These are phyloP conservation scores for Tetramorium parvispinum DNA, from an alignment of 1,140 invertebrate species.

Conservation along the genomic window DNA sequence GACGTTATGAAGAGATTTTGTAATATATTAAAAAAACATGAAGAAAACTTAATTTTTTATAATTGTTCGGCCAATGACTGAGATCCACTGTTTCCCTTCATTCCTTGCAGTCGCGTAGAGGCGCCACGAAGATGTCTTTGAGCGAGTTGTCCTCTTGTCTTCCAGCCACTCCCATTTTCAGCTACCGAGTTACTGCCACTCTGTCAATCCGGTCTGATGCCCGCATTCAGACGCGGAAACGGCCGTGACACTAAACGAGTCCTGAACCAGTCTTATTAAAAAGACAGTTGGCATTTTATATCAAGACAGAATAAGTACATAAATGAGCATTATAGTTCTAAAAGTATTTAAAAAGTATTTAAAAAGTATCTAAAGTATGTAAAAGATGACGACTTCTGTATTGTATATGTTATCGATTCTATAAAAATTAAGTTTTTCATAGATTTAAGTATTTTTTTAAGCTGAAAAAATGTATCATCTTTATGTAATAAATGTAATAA, in stretches of 20 bases:
- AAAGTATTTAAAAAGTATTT: too few species aligned
- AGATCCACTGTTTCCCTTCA: slow-evolving; percentile 62
- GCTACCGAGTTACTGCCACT: slow-evolving; percentile 76
- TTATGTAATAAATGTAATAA: neutral
- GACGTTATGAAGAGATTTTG: neutral
- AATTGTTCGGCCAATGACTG: slow-evolving; percentile 36
- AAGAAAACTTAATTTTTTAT: neutral
- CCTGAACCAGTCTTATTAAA: slow-evolving; percentile 57
- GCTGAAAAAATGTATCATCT: neutral
- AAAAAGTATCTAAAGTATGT: neutral
- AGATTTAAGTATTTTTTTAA: neutral
- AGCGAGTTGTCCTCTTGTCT: slow-evolving; percentile 78
- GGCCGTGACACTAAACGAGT: slow-evolving; percentile 61
- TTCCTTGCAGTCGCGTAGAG: slow-evolving; percentile 65
- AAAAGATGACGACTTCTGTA: neutral
- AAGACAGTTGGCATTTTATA: slow-evolving; percentile 15
- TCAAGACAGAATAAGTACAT: neutral
- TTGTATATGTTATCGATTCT: neutral
- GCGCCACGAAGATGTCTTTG: slow-evolving; percentile 76
- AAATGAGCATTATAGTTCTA: neutral
- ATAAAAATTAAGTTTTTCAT: neutral
- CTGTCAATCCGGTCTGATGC: slow-evolving; percentile 69
- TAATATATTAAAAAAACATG: neutral
- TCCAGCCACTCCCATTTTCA: slow-evolving; percentile 78
- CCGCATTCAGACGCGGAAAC: slow-evolving; percentile 63